phyloP scores from a whole-genome alignment of 2,888 invertebrate species.

The Lasioglossum villosulum region DNA sequence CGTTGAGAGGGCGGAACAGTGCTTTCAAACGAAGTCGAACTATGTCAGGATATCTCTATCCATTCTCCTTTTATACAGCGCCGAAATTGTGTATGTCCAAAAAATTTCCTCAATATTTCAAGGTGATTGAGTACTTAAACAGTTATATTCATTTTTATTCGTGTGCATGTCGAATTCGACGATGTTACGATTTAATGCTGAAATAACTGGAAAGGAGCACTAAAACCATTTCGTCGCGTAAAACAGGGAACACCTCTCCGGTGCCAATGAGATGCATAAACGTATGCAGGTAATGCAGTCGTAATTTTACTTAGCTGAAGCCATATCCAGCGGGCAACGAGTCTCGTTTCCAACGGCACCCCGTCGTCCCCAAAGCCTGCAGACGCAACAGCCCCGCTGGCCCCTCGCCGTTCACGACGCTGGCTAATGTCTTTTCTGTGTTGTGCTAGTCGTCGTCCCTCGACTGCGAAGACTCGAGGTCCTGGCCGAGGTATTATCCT shows the following conservation, averaged over 20 bases:
- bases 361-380: slow-evolving; percentile 64
- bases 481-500: slow-evolving; percentile 79
- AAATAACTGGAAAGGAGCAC: neutral
- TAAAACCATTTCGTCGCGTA: neutral
- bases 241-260: neutral
- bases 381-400: slow-evolving; percentile 62
- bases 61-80: neutral
- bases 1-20: neutral
- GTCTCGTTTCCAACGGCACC: slow-evolving; percentile 75
- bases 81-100: neutral
- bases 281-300: slow-evolving; percentile 59
- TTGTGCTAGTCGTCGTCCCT: slow-evolving; percentile 80
- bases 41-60: neutral
- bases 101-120: neutral
- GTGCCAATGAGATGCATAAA: slow-evolving; percentile 20
- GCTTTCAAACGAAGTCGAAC: neutral
- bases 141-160: neutral
- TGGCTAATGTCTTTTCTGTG: slow-evolving; percentile 84
- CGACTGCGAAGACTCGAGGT: slow-evolving; percentile 69
- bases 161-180: neutral
- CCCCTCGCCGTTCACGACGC: slow-evolving; percentile 73
- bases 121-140: no score
- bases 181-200: neutral
- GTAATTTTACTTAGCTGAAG: slow-evolving; percentile 73
- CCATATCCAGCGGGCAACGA: slow-evolving; percentile 70